phyloP scores from a whole-genome alignment of 2,888 invertebrate species.

The Tetramorium bicarinatum region DNA sequence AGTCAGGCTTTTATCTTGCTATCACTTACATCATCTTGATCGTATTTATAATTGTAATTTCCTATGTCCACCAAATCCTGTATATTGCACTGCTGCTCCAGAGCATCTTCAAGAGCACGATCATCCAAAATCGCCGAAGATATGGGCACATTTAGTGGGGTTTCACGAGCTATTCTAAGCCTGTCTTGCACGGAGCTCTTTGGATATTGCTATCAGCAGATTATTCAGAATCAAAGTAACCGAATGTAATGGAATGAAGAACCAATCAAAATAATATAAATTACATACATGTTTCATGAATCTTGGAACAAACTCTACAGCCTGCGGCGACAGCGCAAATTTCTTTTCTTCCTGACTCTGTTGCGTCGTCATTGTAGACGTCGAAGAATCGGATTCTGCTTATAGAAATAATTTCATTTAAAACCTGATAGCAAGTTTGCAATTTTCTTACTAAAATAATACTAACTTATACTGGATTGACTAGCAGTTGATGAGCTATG shows the following conservation, averaged over 20 bases:
- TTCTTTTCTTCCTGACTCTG: slow-evolving; percentile 70
- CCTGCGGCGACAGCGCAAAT: slow-evolving; percentile 80
- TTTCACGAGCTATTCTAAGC: slow-evolving; percentile 74
- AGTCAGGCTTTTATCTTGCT: neutral
- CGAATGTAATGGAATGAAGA: neutral
- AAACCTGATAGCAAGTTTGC: neutral
- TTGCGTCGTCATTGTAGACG: neutral
- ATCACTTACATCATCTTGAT: slow-evolving; percentile 59
- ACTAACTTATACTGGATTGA: slow-evolving; percentile 60
- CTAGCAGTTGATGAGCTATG: slow-evolving; percentile 50
- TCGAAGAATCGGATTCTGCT: neutral
- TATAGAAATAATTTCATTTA: neutral
- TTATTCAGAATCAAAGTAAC: slow-evolving; percentile 26
- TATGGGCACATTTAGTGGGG: slow-evolving; percentile 34
- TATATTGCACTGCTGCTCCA: slow-evolving; percentile 69
- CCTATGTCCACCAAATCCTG: slow-evolving; percentile 62
- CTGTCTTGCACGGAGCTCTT: slow-evolving; percentile 81
- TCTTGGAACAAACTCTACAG: slow-evolving; percentile 82
- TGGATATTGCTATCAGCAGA: slow-evolving; percentile 20
- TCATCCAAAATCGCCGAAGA: slow-evolving; percentile 63
- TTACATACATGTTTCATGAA: neutral
- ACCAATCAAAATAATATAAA: neutral
- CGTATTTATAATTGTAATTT: slow-evolving; percentile 65
- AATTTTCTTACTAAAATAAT: slow-evolving; percentile 53
- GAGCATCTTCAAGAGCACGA: slow-evolving; percentile 52